A percentile compares a stretch with the other conserved stretches of the same genome.
Conservation (phyloP, 2,888 invertebrate genomes). For the Heteropelma amictum region DNA sequence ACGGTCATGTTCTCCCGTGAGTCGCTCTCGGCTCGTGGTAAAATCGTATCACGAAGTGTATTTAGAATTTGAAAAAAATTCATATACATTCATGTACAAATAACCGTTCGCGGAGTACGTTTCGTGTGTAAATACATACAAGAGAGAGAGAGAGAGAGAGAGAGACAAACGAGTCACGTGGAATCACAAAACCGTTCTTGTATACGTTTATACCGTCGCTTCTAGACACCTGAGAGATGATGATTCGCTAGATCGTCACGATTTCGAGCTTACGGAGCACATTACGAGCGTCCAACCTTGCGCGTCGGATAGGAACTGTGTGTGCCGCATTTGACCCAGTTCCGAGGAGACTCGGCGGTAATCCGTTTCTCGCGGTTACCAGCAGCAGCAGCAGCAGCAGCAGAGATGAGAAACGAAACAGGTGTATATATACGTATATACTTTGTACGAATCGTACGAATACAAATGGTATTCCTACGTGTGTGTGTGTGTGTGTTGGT, state of each 20-base stretch:
- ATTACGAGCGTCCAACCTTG: conserved; percentile 50
- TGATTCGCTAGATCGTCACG: conserved; percentile 54
- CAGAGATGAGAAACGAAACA: conserved; percentile 47
- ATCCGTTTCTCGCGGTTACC: conserved; percentile 53
- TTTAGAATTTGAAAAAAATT: conserved; percentile 1
- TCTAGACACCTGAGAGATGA: conserved; percentile 52
- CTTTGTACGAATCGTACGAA: background rate
- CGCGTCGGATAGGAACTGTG: conserved; percentile 53
- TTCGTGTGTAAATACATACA: background rate
- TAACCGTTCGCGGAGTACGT: background rate
- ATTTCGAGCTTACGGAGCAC: conserved; percentile 43
- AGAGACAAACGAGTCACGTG: background rate
- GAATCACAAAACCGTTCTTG: conserved; percentile 30
- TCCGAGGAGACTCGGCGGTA: conserved; percentile 37
- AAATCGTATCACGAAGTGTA: conserved; percentile 42
- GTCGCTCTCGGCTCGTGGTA: conserved; percentile 12
- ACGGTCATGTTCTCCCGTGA: conserved; percentile 16
- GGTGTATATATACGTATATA: background rate
- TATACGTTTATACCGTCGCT: conserved; percentile 44
- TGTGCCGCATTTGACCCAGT: conserved; percentile 56
- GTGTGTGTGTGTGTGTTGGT: conserved; percentile 34
- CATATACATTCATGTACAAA: background rate
- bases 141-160: background rate
- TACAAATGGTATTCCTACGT: background rate
- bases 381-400: too few relatives aligned